Conservation (phyloP, 2,888 invertebrate genomes). For the Mesorhabditis spiculigera region DNA sequence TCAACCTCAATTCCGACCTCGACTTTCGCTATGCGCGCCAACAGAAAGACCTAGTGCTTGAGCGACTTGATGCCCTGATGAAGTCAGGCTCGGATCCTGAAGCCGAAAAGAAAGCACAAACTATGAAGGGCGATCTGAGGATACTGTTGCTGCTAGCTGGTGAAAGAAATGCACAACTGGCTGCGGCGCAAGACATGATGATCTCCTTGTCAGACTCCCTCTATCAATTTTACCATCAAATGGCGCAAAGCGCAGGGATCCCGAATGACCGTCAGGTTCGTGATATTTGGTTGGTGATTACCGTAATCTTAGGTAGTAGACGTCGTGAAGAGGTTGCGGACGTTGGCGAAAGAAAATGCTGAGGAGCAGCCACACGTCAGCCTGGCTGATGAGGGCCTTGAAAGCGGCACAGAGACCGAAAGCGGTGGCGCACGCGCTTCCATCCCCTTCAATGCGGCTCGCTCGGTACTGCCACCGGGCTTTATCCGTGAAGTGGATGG, state of each 20-base stretch:
- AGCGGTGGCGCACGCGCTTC: slow-evolving; percentile 25
- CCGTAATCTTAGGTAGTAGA: slow-evolving; percentile 15
- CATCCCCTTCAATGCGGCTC: slow-evolving; percentile 29
- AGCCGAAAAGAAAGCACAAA: slow-evolving; percentile 33
- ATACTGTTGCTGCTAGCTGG: slow-evolving; percentile 61
- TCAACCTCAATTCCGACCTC: slow-evolving; percentile 26
- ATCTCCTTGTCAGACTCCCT: slow-evolving; percentile 84
- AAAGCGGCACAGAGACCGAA: slow-evolving; percentile 43
- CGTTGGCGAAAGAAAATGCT: slow-evolving; percentile 34
- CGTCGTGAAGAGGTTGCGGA: slow-evolving; percentile 39
- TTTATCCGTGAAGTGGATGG: neutral
- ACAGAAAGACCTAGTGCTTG: slow-evolving; percentile 40
- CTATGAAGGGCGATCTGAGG: slow-evolving; percentile 66
- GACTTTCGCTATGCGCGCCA: slow-evolving; percentile 40
- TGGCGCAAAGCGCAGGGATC: slow-evolving; percentile 92
- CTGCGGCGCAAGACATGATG: slow-evolving; percentile 69
- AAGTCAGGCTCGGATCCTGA: slow-evolving; percentile 17
- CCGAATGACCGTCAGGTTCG: slow-evolving; percentile 61
- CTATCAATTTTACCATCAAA: slow-evolving; percentile 91
- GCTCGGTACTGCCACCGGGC: slow-evolving; percentile 17
- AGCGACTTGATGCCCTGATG: slow-evolving; percentile 30
- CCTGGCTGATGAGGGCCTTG: slow-evolving; percentile 36
- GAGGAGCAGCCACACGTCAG: slow-evolving; percentile 20
- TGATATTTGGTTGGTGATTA: neutral
- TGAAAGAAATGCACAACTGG: slow-evolving; percentile 46